Conservation (phyloP, 2,888 invertebrate species). For the Argyresthia goedartella region DNA sequence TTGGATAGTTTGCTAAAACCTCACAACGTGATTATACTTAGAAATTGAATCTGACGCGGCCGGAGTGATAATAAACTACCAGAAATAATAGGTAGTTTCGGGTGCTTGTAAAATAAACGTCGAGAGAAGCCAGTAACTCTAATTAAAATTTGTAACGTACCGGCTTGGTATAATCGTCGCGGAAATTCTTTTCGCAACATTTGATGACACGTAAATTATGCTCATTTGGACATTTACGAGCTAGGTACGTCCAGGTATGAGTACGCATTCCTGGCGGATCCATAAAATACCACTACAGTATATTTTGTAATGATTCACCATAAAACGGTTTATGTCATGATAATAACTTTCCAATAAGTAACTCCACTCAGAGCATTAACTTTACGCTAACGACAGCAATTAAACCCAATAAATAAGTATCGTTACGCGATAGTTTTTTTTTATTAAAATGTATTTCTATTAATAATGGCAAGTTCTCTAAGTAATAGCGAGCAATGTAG, state of each 20-base stretch:
- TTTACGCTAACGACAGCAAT: conserved; percentile 20
- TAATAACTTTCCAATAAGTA: conserved; percentile 27
- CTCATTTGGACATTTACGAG: conserved; percentile 18
- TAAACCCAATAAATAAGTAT: neutral
- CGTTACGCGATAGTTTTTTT: no score
- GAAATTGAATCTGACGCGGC: no score
- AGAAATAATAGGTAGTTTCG: no score
- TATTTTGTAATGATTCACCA: conserved; percentile 20
- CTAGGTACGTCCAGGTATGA: neutral
- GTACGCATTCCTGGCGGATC: conserved; percentile 7
- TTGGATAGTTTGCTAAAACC: no score
- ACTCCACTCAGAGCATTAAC: conserved; percentile 14
- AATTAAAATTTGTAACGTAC: no score
- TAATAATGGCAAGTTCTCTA: neutral
- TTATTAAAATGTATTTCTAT: neutral
- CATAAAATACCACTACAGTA: conserved; percentile 20
- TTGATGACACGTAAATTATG: conserved; percentile 20
- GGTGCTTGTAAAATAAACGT: no score
- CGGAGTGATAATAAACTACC: no score
- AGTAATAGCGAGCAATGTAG: conserved; percentile 16
- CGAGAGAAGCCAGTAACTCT: no score
- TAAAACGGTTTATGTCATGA: conserved; percentile 19
- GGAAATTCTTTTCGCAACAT: conserved; percentile 18
- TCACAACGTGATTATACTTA: no score
- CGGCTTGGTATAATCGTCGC: conserved; percentile 11